These are phyloP conservation scores for Ephestia elutella DNA, from an alignment of 1,140 invertebrate species.

Conservation along the genomic window DNA sequence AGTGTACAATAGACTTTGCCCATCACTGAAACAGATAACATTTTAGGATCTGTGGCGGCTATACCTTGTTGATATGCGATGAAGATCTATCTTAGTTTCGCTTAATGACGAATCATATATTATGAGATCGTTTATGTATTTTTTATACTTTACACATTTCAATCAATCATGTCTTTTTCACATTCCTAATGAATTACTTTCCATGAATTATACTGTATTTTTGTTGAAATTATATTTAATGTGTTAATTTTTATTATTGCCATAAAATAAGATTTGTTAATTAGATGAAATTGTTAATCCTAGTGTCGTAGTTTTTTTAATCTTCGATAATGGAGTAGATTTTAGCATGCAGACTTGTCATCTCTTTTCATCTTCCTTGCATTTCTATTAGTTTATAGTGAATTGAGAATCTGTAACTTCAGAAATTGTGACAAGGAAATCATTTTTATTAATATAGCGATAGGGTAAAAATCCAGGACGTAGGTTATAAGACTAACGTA, in stretches of 20 bases:
- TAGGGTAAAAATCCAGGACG: not conserved
- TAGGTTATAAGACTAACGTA: not conserved
- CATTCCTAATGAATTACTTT: not conserved
- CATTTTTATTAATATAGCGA: not conserved
- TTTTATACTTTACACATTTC: not conserved
- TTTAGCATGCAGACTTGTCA: not conserved
- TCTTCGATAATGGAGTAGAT: not conserved
- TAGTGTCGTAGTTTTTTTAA: not conserved
- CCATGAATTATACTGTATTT: conserved; percentile 6
- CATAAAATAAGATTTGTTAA: conserved; percentile 8
- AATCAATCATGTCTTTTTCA: not conserved
- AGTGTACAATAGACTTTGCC: too few species aligned
- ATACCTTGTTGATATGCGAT: too few species aligned
- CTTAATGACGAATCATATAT: too few species aligned
- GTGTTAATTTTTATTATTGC: conserved; percentile 7
- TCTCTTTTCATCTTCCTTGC: not conserved
- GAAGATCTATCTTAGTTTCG: too few species aligned
- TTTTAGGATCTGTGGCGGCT: too few species aligned
- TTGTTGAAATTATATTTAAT: conserved; percentile 8
- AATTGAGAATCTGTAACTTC: too few species aligned
- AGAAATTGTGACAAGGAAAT: not conserved
- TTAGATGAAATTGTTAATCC: conserved; percentile 5
- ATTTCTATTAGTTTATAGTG: not conserved
- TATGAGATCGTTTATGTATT: not conserved
- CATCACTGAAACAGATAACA: too few species aligned